Evolutionary conservation across 2,888 invertebrate genomes (phyloP), one percentile per base, ranked within the genome.

Genomic region (Axea sp.): DNA sequence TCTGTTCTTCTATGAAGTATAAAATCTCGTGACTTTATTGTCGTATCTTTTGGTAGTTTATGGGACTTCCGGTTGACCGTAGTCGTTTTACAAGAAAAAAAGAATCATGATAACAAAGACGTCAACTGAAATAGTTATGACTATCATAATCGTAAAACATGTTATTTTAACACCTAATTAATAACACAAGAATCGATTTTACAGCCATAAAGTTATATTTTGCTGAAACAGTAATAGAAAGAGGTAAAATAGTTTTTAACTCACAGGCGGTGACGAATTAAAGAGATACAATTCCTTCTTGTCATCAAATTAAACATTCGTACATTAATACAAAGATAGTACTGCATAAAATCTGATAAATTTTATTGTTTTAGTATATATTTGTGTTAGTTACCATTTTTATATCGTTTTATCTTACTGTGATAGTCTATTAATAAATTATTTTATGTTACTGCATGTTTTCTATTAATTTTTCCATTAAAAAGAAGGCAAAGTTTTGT

Each of bases 11-110:
- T 12, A 12, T 19, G 30, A 30, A 41, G 55, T 17, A 28, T 30
- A 37, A 60, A 60, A 47, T 45, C 49, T 49, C 62, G 47, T 49
- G 62, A 14, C 62, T 62, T 43, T 33, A 39, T 51, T 12, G 37
- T 47, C 59, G 43, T 47, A 60, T 26, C 37, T 60, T 60, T 60
- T 47, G 37, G 37, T 47, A 37, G 47, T 60, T 60, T 60, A 60
- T 47, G 47, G 28, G 37, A 14, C 47, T 47, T 47, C 59, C 59
- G 47, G 59, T 37, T 47, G 45, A 60, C 47, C 59, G 37, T 28
- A 47, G 47, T 33, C 53, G 37, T 53, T 53, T 28, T 3, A 28
- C n/a, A 9, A 15, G 19, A 24, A n/a, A 14, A 51, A 35, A 51
- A 51, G 35, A 51, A 9, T 37, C 45, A 4, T 5, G 45, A 43